Percentiles rank a stretch among this genome's conserved stretches.
Evolutionary conservation across 2,113 vertebrate genomes (phyloP).

Genomic region (Balaeniceps rex): DNA sequence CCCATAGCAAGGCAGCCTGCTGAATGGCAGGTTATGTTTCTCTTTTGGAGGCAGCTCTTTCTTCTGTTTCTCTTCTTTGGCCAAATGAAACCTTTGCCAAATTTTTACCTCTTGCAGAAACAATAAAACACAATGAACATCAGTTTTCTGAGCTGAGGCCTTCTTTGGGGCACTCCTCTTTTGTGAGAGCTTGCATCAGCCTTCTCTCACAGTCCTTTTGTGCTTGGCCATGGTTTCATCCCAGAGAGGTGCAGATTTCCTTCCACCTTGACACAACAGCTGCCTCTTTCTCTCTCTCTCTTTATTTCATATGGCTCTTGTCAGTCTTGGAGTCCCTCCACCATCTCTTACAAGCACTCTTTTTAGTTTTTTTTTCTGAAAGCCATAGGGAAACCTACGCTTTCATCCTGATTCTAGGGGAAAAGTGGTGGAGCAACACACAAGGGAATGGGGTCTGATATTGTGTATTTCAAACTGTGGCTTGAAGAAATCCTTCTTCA

Average conservation of each 20-base stretch:
- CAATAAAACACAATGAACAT: not conserved
- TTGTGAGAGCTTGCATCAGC: not conserved
- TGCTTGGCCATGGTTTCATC: not conserved
- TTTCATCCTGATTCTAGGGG: not conserved
- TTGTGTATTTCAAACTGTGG: not conserved
- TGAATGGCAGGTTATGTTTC: not conserved
- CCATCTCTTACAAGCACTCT: not conserved
- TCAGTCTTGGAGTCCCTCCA: not conserved
- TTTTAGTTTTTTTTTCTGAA: not conserved
- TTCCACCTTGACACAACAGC: not conserved
- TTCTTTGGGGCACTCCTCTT: not conserved
- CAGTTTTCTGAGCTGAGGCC: not conserved
- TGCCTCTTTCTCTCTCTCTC: not conserved
- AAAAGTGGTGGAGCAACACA: not conserved
- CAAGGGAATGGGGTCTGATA: not conserved
- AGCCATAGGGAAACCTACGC: not conserved
- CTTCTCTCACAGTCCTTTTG: not conserved
- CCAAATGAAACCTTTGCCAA: not conserved
- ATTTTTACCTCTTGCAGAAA: not conserved
- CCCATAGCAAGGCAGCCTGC: not conserved
- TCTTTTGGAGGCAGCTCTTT: not conserved
- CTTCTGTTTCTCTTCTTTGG: not conserved
- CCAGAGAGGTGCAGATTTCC: not conserved
- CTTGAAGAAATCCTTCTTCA: not conserved
- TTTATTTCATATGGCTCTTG: not conserved